Conservation (phyloP, 2,797 vertebrate species). For the Nannoperca obscura region DNA sequence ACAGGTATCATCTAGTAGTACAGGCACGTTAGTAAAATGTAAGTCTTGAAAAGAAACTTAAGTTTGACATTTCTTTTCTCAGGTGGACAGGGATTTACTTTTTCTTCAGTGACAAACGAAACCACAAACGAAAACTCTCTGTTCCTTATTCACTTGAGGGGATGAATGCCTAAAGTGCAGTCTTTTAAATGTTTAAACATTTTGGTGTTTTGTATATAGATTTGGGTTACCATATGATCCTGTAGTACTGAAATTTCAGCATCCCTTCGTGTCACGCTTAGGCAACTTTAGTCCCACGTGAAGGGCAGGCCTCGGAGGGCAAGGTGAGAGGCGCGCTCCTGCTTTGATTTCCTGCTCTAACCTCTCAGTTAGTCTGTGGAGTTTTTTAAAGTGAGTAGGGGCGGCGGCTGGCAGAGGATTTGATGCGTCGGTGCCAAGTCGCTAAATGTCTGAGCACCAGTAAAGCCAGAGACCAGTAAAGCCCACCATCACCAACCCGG, state of each 20-base stretch:
- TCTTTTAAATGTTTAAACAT: not conserved
- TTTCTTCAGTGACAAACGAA: not conserved
- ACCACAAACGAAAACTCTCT: not conserved
- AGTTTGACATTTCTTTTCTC: not conserved
- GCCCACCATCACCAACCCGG: constrained; percentile 73
- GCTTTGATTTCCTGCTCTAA: constrained; percentile 39
- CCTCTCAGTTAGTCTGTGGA: constrained; percentile 45
- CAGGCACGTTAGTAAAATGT: not conserved
- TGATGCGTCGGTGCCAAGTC: constrained; percentile 82
- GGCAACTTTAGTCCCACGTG: constrained; percentile 24
- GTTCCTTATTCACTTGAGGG: constrained; percentile 37
- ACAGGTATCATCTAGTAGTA: not conserved
- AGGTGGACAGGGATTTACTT: not conserved
- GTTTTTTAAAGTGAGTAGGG: constrained; percentile 46
- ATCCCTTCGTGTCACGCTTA: not conserved
- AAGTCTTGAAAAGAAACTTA: not conserved
- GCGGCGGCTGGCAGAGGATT: constrained; percentile 73
- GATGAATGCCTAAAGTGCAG: too few species aligned
- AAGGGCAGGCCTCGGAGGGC: constrained; percentile 39
- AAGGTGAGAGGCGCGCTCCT: constrained; percentile 12
- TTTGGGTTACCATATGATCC: not conserved
- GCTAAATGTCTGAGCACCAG: constrained; percentile 89
- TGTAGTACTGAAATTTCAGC: not conserved
- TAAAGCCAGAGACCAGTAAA: constrained; percentile 74
- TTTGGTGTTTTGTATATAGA: not conserved